Percentiles rank a stretch among this genome's conserved stretches.
These are phyloP conservation scores for Odontamblyopus lacepedii DNA, from an alignment of 2,797 vertebrate species.

Conservation along the genomic window DNA sequence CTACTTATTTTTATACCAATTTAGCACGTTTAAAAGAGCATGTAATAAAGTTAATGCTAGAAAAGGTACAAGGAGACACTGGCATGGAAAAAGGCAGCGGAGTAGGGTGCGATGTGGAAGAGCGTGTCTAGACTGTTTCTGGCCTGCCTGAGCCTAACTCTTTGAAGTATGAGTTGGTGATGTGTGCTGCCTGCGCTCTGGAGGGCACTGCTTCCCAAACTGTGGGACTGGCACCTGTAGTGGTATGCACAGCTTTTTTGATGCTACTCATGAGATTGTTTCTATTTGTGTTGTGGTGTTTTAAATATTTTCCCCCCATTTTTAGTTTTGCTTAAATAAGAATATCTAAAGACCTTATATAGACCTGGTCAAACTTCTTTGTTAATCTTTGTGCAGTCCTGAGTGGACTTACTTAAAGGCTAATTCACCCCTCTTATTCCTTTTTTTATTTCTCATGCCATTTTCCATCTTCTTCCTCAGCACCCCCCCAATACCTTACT, in stretches of 20 bases:
- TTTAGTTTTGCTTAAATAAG: no score
- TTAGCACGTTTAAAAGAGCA: not conserved
- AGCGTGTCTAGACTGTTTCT: conserved; percentile 68
- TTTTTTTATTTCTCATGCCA: conserved; percentile 26
- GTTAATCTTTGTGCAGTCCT: no score
- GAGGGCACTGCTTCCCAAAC: conserved; percentile 18
- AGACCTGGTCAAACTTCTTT: no score
- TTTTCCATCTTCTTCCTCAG: conserved; percentile 50
- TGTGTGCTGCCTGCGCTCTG: conserved; percentile 45
- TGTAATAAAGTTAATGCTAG: conserved; percentile 18
- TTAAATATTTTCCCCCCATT: no score
- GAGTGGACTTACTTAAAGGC: no score
- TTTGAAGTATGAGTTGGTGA: conserved; percentile 58
- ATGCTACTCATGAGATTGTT: no score
- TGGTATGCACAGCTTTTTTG: not conserved
- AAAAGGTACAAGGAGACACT: conserved; percentile 15
- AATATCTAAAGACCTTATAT: no score
- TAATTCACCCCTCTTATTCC: not conserved
- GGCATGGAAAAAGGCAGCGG: conserved; percentile 27
- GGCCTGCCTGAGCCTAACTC: conserved; percentile 54
- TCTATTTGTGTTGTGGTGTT: no score
- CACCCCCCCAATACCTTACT: not conserved
- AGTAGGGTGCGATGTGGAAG: conserved; percentile 48
- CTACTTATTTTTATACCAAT: conserved; percentile 5
- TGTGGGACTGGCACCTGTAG: not conserved